Conservation (phyloP, 2,797 vertebrate genomes). For the Eospalax fontanierii region DNA sequence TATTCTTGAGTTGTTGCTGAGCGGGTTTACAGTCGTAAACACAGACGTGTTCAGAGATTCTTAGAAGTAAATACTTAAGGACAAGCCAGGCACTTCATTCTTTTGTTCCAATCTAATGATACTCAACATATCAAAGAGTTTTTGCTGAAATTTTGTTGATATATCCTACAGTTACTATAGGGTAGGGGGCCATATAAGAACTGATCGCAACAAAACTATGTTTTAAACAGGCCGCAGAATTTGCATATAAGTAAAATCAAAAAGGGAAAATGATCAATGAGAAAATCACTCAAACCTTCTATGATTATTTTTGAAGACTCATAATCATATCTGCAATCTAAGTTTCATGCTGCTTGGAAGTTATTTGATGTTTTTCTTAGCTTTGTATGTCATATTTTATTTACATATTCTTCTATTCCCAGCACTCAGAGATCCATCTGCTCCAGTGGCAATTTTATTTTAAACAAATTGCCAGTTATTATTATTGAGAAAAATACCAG, state of each 20-base stretch:
- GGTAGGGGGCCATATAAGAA: neutral
- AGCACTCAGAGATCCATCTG: neutral
- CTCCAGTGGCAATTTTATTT: neutral
- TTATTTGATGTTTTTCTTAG: slow-evolving; percentile 31
- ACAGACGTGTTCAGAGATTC: neutral
- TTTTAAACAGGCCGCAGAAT: neutral
- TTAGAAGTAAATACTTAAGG: slow-evolving; percentile 1
- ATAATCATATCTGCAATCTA: neutral
- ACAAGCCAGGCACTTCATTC: neutral
- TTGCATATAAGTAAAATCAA: neutral
- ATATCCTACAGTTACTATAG: neutral
- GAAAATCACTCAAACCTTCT: neutral
- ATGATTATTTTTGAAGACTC: slow-evolving; percentile 15
- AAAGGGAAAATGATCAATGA: neutral
- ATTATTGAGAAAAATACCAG: neutral
- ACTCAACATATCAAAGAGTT: neutral
- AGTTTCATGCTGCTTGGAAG: neutral
- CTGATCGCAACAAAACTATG: neutral
- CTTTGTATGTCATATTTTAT: slow-evolving; percentile 4
- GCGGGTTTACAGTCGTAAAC: neutral
- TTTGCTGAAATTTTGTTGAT: neutral
- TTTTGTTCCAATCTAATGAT: neutral
- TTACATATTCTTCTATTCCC: neutral
- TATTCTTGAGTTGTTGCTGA: neutral
- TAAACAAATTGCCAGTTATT: slow-evolving; percentile 10